Base-by-base conservation (phyloP, 2,888 invertebrate species). In the Himalopsyche tibetana region DNA sequence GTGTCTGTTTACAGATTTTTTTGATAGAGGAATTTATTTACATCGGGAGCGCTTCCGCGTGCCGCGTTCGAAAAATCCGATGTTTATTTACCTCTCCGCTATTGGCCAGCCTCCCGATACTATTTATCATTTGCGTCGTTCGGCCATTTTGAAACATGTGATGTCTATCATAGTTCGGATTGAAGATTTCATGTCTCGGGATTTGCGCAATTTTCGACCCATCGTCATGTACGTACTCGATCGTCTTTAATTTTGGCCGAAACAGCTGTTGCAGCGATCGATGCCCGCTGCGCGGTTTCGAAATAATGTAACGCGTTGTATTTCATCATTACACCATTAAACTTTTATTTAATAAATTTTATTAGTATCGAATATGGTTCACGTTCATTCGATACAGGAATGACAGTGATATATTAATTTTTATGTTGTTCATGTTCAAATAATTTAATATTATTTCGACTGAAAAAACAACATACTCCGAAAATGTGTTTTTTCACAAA, bases 1-100 rank as follows among this genome's bases (percentile, higher is more conserved):
- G 63, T 19, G n/a, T n/a, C 63, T 63, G 63, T 63, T 63, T 19
- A 63, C 63, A 28, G 6, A 9, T 1, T 19, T 56, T 63, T 63
- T 63, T 28, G 63, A 63, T 63, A n/a, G 19, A 63, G 28, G 63
- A n/a, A 63, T 63, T 28, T 28, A 28, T 28, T 63, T 63, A 19
- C 63, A 63, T 63, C 63, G 63, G 28, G 63, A 63, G 63, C 63
- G 63, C 63, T 63, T 63, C 63, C 63, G 63, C 28, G 63, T 63
- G 63, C 63, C 19, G 63, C 19, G 63, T 19, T 63, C 28, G 19
- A 63, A 63, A 63, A 63, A 63, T 63, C 28, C 63, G 11, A 19
- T 63, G 63, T 63, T 63, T 63, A 63, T 63, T 63, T 63, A 63
- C 19, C 63, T 63, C 63, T 63, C 63, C 19, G 63, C 63, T 8